Evolutionary conservation across 2,113 vertebrate genomes (phyloP).

Genomic region (Vicugna pacos): DNA sequence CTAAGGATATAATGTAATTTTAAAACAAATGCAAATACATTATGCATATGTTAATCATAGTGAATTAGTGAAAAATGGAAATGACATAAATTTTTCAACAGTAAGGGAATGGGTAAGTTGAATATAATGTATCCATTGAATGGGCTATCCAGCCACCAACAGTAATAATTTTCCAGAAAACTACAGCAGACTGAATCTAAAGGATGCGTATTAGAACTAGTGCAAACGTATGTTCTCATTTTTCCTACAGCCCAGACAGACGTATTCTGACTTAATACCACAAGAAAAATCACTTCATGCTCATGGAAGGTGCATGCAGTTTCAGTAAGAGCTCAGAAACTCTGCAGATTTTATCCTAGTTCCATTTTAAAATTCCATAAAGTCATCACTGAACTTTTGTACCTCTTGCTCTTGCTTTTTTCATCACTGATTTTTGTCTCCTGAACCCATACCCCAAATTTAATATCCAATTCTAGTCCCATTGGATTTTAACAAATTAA

Average conservation of each 20-base stretch:
- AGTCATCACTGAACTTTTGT: neutral
- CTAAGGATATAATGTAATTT: constrained; percentile 5
- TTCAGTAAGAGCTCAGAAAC: constrained; percentile 41
- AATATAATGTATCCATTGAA: neutral
- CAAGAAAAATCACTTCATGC: constrained; percentile 42
- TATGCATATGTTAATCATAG: neutral
- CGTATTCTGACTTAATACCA: constrained; percentile 20
- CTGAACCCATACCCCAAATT: neutral
- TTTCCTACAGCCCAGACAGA: constrained; percentile 26
- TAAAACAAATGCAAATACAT: constrained; percentile 16
- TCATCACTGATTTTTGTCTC: neutral
- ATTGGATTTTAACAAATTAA: constrained; percentile 5
- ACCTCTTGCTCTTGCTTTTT: neutral
- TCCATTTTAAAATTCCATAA: neutral
- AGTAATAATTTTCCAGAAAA: constrained; percentile 50
- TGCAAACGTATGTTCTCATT: constrained; percentile 43
- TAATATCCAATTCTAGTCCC: neutral
- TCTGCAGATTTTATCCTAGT: neutral
- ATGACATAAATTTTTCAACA: constrained; percentile 42
- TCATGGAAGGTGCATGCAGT: neutral
- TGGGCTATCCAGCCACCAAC: neutral
- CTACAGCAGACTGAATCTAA: constrained; percentile 36
- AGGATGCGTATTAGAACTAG: neutral
- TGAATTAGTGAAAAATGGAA: constrained; percentile 16
- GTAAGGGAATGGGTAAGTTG: neutral